These are phyloP conservation scores for Balearica regulorum DNA, from an alignment of 2,797 vertebrate genomes.

Conservation along the genomic window DNA sequence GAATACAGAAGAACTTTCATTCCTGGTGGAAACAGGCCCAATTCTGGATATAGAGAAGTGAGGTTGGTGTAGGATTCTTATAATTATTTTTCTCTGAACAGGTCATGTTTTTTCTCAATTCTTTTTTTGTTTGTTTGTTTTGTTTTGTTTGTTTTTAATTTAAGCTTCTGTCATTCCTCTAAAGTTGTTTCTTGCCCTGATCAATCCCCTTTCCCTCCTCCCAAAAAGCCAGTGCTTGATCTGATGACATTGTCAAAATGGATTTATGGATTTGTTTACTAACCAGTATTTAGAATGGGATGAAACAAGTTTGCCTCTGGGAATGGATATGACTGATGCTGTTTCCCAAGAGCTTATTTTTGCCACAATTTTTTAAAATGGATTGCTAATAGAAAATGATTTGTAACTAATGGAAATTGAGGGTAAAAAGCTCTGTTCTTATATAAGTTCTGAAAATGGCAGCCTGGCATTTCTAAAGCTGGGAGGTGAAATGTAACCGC, in stretches of 20 bases:
- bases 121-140: fast-evolving
- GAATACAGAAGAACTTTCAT: neutral
- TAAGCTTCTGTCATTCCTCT: neutral
- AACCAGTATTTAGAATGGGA: neutral
- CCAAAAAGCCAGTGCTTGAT: neutral
- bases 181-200: neutral
- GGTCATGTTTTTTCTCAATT: neutral
- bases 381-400: neutral
- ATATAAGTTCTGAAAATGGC: neutral
- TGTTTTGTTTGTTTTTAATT: too few species aligned
- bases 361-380: neutral
- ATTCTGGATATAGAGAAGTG: neutral
- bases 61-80: neutral
- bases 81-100: neutral
- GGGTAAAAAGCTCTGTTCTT: neutral
- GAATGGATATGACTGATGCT: neutral
- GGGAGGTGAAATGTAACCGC: neutral
- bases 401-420: neutral
- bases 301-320: conserved; percentile 7
- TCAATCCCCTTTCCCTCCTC: fast-evolving
- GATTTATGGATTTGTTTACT: conserved; percentile 56
- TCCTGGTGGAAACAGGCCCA: neutral
- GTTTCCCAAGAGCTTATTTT: neutral
- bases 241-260: neutral
- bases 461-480: conserved; percentile 28